Conservation (phyloP, 2,797 vertebrate genomes). For the Steatocranus sp. region DNA sequence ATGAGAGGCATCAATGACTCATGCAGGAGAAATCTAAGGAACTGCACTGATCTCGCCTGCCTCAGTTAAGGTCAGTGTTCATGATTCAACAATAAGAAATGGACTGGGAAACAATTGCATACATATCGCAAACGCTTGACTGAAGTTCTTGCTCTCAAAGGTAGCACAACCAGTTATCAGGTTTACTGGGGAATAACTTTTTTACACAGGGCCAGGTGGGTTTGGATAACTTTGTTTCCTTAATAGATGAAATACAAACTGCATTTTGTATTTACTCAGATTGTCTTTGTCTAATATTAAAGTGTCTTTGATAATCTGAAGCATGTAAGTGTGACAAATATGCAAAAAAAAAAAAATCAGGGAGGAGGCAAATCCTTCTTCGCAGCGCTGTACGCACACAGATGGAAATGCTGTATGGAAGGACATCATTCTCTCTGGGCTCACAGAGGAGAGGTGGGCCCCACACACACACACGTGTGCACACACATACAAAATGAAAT, state of each 20-base stretch:
- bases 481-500: not conserved
- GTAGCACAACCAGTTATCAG: not conserved
- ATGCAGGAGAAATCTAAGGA: not conserved
- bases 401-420: slow-evolving; percentile 28
- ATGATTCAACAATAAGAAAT: not conserved
- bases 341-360: not conserved
- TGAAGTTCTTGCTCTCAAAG: not conserved
- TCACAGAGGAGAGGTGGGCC: slow-evolving; percentile 31
- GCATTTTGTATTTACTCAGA: not conserved
- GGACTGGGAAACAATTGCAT: not conserved
- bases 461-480: not conserved
- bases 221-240: not conserved
- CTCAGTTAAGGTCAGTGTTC: not conserved
- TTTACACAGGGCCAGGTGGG: not conserved
- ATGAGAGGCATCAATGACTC: not conserved
- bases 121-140: not conserved
- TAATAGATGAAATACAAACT: not conserved
- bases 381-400: not conserved
- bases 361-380: not conserved
- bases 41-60: not conserved
- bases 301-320: not conserved
- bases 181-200: not conserved
- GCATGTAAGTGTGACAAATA: not conserved
- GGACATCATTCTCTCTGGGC: slow-evolving; percentile 57
- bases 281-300: not conserved